Evolutionary conservation across 1,140 invertebrate species (phyloP).

Genomic region (Anoplolepis gracilipes): DNA sequence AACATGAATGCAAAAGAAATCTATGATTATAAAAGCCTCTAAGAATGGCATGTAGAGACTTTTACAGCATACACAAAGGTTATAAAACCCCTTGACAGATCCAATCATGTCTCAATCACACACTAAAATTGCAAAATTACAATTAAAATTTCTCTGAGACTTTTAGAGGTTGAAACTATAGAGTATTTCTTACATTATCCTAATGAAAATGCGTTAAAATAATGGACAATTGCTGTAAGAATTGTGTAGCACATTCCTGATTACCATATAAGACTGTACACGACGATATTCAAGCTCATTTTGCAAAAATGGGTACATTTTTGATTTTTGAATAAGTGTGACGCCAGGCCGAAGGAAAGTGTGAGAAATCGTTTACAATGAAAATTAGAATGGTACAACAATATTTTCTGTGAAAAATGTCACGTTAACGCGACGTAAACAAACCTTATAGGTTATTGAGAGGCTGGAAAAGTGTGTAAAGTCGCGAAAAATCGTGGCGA

Average conservation of each 20-base stretch:
- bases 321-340: constrained; percentile 86
- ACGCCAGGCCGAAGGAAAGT: constrained; percentile 81
- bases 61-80: neutral
- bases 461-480: constrained; percentile 73
- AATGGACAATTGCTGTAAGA: constrained; percentile 6
- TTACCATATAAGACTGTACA: constrained; percentile 62
- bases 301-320: constrained; percentile 92
- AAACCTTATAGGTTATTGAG: constrained; percentile 85
- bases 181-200: constrained; percentile 32
- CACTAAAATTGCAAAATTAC: constrained; percentile 62
- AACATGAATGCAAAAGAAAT: constrained; percentile 43
- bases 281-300: constrained; percentile 88
- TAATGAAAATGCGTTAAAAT: constrained; percentile 51
- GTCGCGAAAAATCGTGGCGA: constrained; percentile 73
- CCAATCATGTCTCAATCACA: neutral
- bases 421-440: constrained; percentile 87
- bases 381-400: constrained; percentile 86
- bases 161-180: constrained; percentile 44
- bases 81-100: neutral
- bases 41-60: neutral
- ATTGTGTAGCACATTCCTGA: constrained; percentile 47
- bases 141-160: constrained; percentile 46
- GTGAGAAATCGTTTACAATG: constrained; percentile 83
- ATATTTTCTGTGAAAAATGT: constrained; percentile 87
- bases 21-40: neutral